These are phyloP conservation scores for Himalopsyche tibetana DNA, from an alignment of 2,888 invertebrate species.

Conservation along the genomic window DNA sequence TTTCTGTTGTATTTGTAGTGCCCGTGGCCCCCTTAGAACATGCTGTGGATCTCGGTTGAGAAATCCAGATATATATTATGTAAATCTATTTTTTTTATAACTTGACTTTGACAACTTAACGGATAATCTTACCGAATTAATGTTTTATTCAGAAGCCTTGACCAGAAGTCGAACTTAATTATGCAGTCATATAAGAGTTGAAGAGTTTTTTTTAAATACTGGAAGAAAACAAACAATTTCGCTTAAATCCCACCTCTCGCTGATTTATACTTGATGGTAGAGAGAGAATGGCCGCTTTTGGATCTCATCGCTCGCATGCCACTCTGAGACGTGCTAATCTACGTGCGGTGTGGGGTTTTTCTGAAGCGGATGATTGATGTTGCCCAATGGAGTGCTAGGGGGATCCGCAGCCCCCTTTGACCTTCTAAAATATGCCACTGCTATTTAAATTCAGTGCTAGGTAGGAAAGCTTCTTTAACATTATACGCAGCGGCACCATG, in stretches of 20 bases:
- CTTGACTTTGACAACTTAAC: too few relatives aligned
- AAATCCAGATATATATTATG: too few relatives aligned
- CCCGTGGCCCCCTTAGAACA: too few relatives aligned
- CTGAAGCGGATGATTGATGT: constrained; percentile 29
- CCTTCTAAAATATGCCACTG: background rate
- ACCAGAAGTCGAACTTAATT: background rate
- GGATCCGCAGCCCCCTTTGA: background rate
- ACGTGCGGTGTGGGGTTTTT: constrained; percentile 14
- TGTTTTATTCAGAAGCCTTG: background rate
- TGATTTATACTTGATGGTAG: background rate
- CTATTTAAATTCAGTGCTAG: background rate
- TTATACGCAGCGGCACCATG: too few relatives aligned
- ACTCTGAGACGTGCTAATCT: constrained; percentile 25
- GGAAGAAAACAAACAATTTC: background rate
- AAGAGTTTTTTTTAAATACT: background rate
- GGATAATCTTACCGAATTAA: too few relatives aligned
- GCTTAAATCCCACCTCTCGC: background rate
- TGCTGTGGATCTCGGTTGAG: too few relatives aligned
- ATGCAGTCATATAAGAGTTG: background rate
- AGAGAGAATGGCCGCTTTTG: background rate
- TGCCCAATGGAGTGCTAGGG: constrained; percentile 23
- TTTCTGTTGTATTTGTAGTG: too few relatives aligned
- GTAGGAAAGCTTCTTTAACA: too few relatives aligned
- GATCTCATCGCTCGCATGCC: background rate
- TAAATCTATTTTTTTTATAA: too few relatives aligned